Evolutionary conservation across 1,140 invertebrate genomes (phyloP), one percentile per base, ranked within the genome.

Genomic region (Drosophila asahinai): DNA sequence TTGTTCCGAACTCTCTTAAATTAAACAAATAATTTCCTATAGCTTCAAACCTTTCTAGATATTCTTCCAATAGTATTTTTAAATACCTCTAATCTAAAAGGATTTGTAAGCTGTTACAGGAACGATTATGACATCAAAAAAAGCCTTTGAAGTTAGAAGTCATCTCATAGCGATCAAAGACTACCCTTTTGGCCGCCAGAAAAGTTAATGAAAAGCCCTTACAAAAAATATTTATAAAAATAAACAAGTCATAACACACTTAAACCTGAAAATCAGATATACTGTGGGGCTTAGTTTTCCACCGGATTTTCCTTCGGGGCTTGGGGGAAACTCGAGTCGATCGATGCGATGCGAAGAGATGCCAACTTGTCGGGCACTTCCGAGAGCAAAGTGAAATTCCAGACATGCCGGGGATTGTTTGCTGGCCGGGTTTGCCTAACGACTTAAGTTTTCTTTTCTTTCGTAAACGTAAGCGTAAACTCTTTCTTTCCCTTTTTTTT

Each of bases 341-440:
- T 71, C 67, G 67, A 71, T 52, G 66, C 38, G 66, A 65, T 43
- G 62, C 48, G 19, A 54, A 47, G 19, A 36, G 48, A 68, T 55
- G 67, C 30, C 67, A 67, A 67, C 30, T 55, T 71, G 63, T 55
- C 67, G 62, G 63, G 63, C 63, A 67, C 38, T 71, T 71, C 40
- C 64, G 63, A 45, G 67, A 45, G 64, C 64, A 71, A 68, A 71
- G 67, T 71, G 67, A 71, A 71, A 71, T 71, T 71, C 67, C 67
- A 71, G 67, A 71, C 67, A 71, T 71, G 67, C 67, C 33, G 63
- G 43, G 67, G 17, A 71, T 71, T 71, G 67, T 68, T 71, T 68
- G 49, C 64, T 68, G 49, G 40, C 62, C 67, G 49, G 67, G 67
- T 40, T 71, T 71, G 67, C 64, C 67, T 71, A 71, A 71, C 67